Percentiles rank a stretch among this genome's conserved stretches.
Conservation (phyloP, 2,797 vertebrate genomes). For the Alcedo quadribrachys region DNA sequence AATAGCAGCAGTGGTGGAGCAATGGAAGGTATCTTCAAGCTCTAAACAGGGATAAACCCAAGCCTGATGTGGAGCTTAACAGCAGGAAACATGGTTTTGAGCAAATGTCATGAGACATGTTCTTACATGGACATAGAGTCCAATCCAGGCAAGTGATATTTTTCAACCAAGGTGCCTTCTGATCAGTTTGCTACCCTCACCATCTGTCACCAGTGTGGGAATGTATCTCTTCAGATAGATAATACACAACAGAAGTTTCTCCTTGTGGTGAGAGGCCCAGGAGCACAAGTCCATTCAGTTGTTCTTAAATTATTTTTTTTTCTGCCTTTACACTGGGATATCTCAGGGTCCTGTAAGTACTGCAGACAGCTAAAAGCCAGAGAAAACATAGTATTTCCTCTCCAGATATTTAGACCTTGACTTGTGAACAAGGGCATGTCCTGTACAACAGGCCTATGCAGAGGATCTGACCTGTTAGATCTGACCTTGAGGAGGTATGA, state of each 20-base stretch:
- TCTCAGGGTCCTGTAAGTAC: neutral
- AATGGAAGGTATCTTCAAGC: neutral
- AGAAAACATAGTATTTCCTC: neutral
- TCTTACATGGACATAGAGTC: rapidly evolving
- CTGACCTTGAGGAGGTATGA: slow-evolving; percentile 28
- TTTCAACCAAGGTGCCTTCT: neutral
- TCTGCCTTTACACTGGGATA: neutral
- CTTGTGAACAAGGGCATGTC: neutral
- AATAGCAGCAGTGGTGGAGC: neutral
- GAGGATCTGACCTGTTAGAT: neutral
- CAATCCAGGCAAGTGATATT: neutral
- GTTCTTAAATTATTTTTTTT: neutral
- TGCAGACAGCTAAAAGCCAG: neutral
- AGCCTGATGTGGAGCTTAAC: neutral
- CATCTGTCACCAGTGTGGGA: neutral
- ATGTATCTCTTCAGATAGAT: neutral
- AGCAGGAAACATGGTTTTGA: neutral
- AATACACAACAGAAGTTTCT: neutral
- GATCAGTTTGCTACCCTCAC: neutral
- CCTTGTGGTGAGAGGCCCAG: neutral
- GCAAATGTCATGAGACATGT: neutral
- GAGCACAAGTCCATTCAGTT: neutral
- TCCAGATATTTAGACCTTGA: neutral
- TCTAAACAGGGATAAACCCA: neutral
- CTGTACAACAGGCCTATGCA: neutral